Evolutionary conservation across 2,888 invertebrate species (phyloP), one percentile per base, ranked within the genome.

Genomic region (Rugalucina vietnamica): DNA sequence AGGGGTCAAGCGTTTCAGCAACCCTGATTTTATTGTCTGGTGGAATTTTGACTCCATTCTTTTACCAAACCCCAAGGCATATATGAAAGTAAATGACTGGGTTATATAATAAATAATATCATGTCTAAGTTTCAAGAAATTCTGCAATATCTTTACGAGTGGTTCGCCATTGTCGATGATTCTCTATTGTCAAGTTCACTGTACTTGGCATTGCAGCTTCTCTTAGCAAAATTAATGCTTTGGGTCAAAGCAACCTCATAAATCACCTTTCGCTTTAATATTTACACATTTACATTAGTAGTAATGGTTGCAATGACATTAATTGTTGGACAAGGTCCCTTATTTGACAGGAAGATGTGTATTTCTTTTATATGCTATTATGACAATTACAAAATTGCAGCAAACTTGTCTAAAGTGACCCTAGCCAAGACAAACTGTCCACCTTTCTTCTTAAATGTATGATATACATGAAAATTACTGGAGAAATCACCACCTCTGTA

Each of bases 341-440:
- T 34, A 65, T 34, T 65, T 65, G 34, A 34, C 65, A 65, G 24
- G 65, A 65, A 65, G 34, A 65, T 65, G 65, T 65, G 34, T 34
- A 65, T 65, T 65, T 34, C 65, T 34, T 65, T 65, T 65, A 3
- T 12, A 34, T 3, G 2, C 34, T 8, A 65, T 10, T 21, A 65
- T 65, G 65, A 65, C 34, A 65, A 34, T 29, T 18, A 12, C 27
- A 21, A 65, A 2, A 34, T 54, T 54, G 10, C 21, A 4, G 21
- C 57, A 57, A 14, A 65, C 65, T 5, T 60, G 60, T 29, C 65
- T 3, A 65, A 32, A 29, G 21, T 14, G n/a, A n/a, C n/a, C n/a
- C n/a, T n/a, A n/a, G n/a, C n/a, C 5, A 18, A 18, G 29, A 8
- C 32, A 65, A 65, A 34, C 32, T 65, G 65, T 65, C 65, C 65